A percentile compares a stretch with the other conserved stretches of the same genome.
These are phyloP conservation scores for Mustela erminea DNA, from an alignment of 2,797 vertebrate species.

Conservation along the genomic window DNA sequence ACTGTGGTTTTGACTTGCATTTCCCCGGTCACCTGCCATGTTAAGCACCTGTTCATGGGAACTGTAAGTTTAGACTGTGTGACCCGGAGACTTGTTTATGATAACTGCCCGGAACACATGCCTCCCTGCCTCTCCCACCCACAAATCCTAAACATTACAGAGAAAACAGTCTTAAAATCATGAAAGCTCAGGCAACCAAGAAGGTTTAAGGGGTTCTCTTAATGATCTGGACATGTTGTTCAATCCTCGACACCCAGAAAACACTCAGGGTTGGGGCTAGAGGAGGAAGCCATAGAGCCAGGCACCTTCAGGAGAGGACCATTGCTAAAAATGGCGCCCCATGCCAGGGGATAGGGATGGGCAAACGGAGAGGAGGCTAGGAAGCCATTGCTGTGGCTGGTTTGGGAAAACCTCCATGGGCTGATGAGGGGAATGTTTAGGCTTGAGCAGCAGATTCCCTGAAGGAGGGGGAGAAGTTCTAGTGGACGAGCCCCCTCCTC, in stretches of 20 bases:
- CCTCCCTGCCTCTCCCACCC: background rate
- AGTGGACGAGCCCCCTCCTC: background rate
- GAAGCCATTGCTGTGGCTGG: background rate
- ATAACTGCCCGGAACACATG: too few species aligned
- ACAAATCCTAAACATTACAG: background rate
- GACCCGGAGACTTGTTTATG: background rate
- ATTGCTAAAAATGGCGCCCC: background rate
- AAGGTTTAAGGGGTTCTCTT: background rate
- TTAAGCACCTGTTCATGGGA: background rate
- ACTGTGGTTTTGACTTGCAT: background rate
- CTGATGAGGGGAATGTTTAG: background rate
- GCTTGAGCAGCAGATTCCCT: background rate
- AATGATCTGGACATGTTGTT: background rate
- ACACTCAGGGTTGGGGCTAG: background rate
- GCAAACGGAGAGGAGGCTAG: rapidly evolving
- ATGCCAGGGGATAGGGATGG: background rate
- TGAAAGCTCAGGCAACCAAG: background rate
- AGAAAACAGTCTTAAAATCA: background rate
- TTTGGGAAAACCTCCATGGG: background rate
- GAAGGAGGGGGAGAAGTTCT: too few species aligned
- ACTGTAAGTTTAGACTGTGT: background rate
- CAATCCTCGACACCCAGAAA: background rate
- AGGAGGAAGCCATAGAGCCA: background rate
- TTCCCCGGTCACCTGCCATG: background rate
- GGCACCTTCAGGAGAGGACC: background rate